Evolutionary conservation across 1,140 invertebrate genomes (phyloP), one percentile per base, ranked within the genome.

Genomic region (Stegodyphus dumicola): DNA sequence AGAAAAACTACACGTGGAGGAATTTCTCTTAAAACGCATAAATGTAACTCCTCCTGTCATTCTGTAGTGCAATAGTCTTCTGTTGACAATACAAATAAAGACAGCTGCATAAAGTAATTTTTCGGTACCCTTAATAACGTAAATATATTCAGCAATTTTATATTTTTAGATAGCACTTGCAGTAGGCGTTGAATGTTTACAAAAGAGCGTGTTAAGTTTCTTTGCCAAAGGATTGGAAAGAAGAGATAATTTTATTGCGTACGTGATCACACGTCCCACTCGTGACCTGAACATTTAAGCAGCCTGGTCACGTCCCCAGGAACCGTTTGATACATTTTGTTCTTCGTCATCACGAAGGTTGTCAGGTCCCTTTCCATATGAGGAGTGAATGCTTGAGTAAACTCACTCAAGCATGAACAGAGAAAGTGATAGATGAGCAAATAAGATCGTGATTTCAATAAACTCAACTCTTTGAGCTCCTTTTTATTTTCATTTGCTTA

Each of bases 241-340:
- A 64, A 77, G 64, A 64, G 56, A 60, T 77, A 65, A 66, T 66
- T 77, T 77, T 66, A 65, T 51, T 66, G 75, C 60, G 75, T 77
- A 77, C 75, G 75, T 77, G 75, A 77, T 77, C 64, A 53, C 17
- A 17, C 52, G 77, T 51, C 60, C 65, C 64, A 18, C n/a, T 69
- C 77, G 65, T 78, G 77, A 78, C 66, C 52, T 69, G 54, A 65
- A 78, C 66, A 54, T 56, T 78, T 78, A 78, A 78, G 66, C 66
- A 33, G 51, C 17, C 66, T 49, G 66, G 77, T 78, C 77, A 78
- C 77, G 77, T 69, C 65, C 77, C 9, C 48, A 78, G 66, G 66
- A 52, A 69, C 66, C 75, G 49, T 51, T 77, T 77, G 75, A 77
- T 77, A 77, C 75, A 66, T 77, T 77, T 77, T 65, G 75, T 77